Evolutionary conservation across 2,797 vertebrate genomes (phyloP), one percentile per base, ranked within the genome.

Genomic region (Coccyzus lansbergi): DNA sequence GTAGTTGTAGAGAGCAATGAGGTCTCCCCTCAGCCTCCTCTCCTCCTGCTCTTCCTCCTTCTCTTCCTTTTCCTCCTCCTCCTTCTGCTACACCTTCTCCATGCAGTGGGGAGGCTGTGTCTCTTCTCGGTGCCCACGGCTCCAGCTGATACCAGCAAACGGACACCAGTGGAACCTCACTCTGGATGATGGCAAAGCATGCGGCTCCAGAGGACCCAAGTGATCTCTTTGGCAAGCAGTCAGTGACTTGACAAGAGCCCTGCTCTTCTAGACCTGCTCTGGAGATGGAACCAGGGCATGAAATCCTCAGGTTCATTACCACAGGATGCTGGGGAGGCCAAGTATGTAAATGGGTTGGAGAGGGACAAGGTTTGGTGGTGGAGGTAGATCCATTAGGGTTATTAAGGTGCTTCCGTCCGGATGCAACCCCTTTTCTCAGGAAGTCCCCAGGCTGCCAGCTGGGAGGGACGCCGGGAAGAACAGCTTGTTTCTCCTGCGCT

Each of bases 331-430:
- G 5, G 33, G 21, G 62, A 92, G 77, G 91, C 94, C 86, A 86
- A 88, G 67, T 72, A 83, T 93, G 91, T 55, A 82, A 92, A 91
- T 82, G 10, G 33, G 11, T 15, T 68, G 58, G 42, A 79, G 75
- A 79, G 33, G 29, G 65, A 29, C 1, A 0, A 72, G 71, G 62
- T 58, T 53, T 82, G 70, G 33, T 7, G 5, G n/a, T 64, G 87
- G 75, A 86, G 70, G 95, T 91, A 91, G 55, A 65, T 85, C 81
- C 93, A 85, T 92, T n/a, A 67, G 59, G 36, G 91, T 79, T 93
- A 67, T 95, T 76, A 69, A 87, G 59, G 89, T 91, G 21, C 71
- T 84, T 92, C 91, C 34, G 10, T 89, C 89, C 63, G 48, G 86
- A 93, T 48, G 63, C 91, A 62, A 84, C 55, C 10, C 36, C 83